Conservation (phyloP, 2,113 vertebrate species). For the Azemiops feae region DNA sequence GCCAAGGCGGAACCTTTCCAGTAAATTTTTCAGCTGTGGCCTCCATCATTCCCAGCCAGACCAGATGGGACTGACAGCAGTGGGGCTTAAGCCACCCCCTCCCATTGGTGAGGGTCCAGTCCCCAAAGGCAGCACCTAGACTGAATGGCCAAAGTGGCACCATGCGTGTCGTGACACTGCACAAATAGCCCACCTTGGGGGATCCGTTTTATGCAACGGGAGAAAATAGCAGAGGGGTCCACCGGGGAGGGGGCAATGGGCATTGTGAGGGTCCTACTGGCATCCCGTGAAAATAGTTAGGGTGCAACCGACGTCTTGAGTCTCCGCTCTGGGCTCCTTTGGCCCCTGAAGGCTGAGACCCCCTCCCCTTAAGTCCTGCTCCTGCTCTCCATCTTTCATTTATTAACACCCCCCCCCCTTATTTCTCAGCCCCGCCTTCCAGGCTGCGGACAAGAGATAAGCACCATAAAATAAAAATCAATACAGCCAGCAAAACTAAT, state of each 20-base stretch:
- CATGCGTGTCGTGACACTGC: fast-evolving
- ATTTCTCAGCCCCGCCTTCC: background rate
- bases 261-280: background rate
- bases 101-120: background rate
- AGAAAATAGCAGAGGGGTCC: background rate
- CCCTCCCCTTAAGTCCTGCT: background rate
- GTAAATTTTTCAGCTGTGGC: background rate
- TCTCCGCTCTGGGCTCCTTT: background rate
- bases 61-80: background rate
- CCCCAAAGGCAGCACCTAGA: background rate
- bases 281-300: background rate
- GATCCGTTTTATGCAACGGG: background rate
- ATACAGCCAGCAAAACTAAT: background rate
- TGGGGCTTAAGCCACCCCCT: background rate
- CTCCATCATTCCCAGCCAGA: background rate
- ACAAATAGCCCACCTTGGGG: background rate
- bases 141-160: background rate
- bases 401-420: background rate
- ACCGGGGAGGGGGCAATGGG: background rate
- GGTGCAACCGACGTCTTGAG: background rate
- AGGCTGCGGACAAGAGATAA: background rate
- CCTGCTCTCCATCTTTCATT: background rate
- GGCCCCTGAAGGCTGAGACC: background rate
- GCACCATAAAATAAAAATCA: background rate
- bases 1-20: background rate